A percentile compares a stretch with the other conserved stretches of the same genome.
Evolutionary conservation across 2,797 vertebrate genomes (phyloP).

Genomic region (Myotis myotis): DNA sequence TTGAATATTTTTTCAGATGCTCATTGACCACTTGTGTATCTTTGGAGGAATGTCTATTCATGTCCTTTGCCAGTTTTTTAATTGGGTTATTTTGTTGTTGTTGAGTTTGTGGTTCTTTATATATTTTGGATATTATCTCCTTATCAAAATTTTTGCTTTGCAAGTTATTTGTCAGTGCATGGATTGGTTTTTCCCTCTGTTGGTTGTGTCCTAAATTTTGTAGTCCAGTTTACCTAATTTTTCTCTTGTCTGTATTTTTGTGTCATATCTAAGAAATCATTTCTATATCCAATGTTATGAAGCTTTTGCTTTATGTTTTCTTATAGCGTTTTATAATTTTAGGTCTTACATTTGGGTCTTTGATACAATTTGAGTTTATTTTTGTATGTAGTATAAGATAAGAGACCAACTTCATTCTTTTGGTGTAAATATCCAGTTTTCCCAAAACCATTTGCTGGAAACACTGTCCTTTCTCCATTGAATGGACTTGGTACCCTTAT

Average conservation of each 20-base stretch:
- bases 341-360: slow-evolving; percentile 5
- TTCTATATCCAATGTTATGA: neutral
- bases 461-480: neutral
- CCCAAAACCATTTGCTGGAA: neutral
- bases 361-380: slow-evolving; percentile 20
- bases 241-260: slow-evolving; percentile 21
- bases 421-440: neutral
- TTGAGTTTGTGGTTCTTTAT: neutral
- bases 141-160: neutral
- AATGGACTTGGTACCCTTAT: neutral
- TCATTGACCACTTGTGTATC: neutral
- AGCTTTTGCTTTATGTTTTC: neutral
- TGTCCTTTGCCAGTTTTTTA: neutral
- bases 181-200: neutral
- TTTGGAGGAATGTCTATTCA: neutral
- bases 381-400: neutral
- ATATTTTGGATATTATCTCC: neutral
- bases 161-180: neutral
- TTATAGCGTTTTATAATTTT: neutral
- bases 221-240: neutral
- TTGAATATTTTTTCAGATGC: neutral
- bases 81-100: neutral
- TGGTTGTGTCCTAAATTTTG: neutral
- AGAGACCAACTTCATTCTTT: neutral
- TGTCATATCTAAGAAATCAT: slow-evolving; percentile 8